Evolutionary conservation across 2,888 invertebrate species (phyloP), one percentile per base, ranked within the genome.

Genomic region (Xanthorhoe spadicearia): DNA sequence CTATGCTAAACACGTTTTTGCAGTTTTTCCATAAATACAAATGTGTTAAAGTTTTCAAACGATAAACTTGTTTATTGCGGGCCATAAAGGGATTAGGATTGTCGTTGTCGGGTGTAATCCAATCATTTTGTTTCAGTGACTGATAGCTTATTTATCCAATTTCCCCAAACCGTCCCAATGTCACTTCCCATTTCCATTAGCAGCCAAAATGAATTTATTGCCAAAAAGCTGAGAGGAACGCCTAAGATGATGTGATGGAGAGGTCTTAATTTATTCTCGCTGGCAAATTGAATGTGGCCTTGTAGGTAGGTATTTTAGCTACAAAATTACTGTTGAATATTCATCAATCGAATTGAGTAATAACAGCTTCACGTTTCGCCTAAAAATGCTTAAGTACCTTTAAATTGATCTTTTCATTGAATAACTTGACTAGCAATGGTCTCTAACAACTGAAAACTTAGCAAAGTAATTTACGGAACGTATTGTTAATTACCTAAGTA

Each of bases 251-350:
- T 73, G 67, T 76, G 76, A 78, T 75, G 77, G 74, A 80, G 77
- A 71, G 74, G 68, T 77, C 13, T 77, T 79, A 81, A 83, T 83
- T 83, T 80, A 82, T 82, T 78, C 19, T 61, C 65, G 71, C 68
- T 67, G 74, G 68, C 65, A 76, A 80, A 77, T 78, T 78, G 74
- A 77, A 79, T 78, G 72, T 72, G 71, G 63, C 70, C 68, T 74
- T 77, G 63, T 73, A 57, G 56, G 52, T 65, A 61, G 18, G 32
- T 71, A 70, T 68, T 70, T 68, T 43, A 71, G 56, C 69, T 64
- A 67, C 72, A 70, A 73, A 76, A 78, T 78, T 72, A 69, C 65
- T 73, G 64, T 56, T 76, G 71, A 78, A 77, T 80, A 80, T 79
- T 80, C 73, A 78, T 74, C 65, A 50, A 18, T 49, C 66, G 19